A percentile compares a stretch with the other conserved stretches of the same genome.
These are phyloP conservation scores for Luehdorfia chinensis DNA, from an alignment of 1,140 invertebrate genomes.

Conservation along the genomic window DNA sequence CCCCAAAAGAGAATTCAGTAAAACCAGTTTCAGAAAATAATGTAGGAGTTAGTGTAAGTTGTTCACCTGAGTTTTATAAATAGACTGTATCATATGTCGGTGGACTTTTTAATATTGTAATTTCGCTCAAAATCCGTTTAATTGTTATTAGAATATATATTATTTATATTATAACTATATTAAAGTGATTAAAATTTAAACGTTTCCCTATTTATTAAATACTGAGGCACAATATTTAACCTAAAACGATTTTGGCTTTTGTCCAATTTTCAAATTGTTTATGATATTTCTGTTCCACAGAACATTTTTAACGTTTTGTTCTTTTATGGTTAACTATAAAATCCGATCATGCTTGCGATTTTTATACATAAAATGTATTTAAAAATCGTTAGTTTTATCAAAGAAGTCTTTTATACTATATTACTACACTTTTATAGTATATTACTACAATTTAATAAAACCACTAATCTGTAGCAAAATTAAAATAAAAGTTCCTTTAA, in stretches of 20 bases:
- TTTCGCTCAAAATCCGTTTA: too few species aligned
- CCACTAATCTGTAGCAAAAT: too few species aligned
- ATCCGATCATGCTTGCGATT: not conserved
- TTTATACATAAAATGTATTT: too few species aligned
- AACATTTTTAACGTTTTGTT: slow-evolving; percentile 55
- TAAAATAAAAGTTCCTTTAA: too few species aligned
- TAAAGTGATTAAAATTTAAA: too few species aligned
- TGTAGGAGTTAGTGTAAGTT: slow-evolving; percentile 37
- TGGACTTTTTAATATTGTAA: too few species aligned
- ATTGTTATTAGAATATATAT: too few species aligned
- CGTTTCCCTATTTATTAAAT: too few species aligned
- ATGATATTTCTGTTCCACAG: slow-evolving; percentile 66
- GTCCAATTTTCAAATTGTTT: slow-evolving; percentile 59
- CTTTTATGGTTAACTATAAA: slow-evolving; percentile 52
- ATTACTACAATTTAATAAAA: too few species aligned
- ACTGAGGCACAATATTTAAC: slow-evolving; percentile 34
- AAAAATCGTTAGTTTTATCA: too few species aligned
- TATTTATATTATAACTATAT: too few species aligned
- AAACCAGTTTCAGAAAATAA: slow-evolving; percentile 37
- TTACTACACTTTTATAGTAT: too few species aligned
- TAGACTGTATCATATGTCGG: slow-evolving; percentile 63
- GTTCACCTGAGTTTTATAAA: slow-evolving; percentile 49
- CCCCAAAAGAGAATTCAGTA: slow-evolving; percentile 42
- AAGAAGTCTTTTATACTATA: not conserved
- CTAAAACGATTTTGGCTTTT: slow-evolving; percentile 42